phyloP scores from a whole-genome alignment of 2,113 vertebrate genomes.

The Aviceda subcristata region DNA sequence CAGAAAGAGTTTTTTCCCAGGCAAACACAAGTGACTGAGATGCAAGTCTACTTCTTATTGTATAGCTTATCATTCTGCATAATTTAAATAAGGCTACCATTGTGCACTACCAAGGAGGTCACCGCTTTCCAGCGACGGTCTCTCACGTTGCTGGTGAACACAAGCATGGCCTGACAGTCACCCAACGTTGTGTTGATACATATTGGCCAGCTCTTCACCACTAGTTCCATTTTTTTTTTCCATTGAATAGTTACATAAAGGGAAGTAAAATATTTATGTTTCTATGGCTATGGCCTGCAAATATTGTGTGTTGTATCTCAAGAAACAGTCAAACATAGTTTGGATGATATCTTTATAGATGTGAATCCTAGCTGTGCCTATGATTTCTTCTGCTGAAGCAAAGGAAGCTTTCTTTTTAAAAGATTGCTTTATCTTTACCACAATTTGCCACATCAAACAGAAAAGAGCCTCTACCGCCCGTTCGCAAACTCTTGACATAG shows the following conservation, averaged over 20 bases:
- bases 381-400: not conserved
- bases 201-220: not conserved
- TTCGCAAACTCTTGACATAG: not conserved
- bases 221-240: not conserved
- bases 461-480: not conserved
- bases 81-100: not conserved
- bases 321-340: not conserved
- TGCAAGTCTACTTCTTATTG: not conserved
- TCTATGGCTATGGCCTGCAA: not conserved
- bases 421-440: not conserved
- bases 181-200: not conserved
- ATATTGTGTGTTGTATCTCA: not conserved
- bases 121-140: not conserved
- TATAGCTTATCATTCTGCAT: not conserved
- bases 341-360: not conserved
- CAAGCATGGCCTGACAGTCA: not conserved
- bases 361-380: not conserved
- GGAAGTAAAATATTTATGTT: not conserved
- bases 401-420: not conserved
- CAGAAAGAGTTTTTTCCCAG: not conserved
- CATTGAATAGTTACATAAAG: not conserved
- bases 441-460: not conserved
- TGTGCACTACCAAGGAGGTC: not conserved
- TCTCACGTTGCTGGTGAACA: not conserved
- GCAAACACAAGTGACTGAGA: not conserved